These are phyloP conservation scores for Ameiurus melas DNA, from an alignment of 2,113 vertebrate species.

Conservation along the genomic window DNA sequence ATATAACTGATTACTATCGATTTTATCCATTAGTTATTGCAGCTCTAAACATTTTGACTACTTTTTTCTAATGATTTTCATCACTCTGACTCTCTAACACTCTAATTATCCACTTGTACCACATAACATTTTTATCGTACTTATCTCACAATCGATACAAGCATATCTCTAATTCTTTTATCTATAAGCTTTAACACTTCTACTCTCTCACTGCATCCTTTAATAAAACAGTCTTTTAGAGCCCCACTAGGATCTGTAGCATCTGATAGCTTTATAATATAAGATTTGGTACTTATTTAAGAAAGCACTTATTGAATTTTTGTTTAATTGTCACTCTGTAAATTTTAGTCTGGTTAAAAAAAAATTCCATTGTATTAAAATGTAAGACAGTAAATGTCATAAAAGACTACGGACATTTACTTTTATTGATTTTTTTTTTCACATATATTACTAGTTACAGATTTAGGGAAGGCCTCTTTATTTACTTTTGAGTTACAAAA, in stretches of 20 bases:
- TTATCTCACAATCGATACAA: not conserved
- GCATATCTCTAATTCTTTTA: not conserved
- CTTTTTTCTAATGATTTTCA: not conserved
- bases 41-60: too few relatives aligned
- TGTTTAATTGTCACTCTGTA: not conserved
- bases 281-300: not conserved
- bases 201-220: slow-evolving; percentile 5
- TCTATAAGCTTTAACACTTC: not conserved
- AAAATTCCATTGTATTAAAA: not conserved
- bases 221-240: not conserved
- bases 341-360: not conserved
- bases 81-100: not conserved
- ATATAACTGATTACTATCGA: too few relatives aligned
- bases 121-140: not conserved
- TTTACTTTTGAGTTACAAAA: not conserved
- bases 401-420: not conserved
- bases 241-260: not conserved
- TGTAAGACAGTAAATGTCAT: not conserved
- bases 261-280: not conserved
- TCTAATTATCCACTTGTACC: not conserved
- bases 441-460: not conserved
- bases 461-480: not conserved
- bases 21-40: too few relatives aligned
- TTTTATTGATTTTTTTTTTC: not conserved
- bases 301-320: not conserved